These are phyloP conservation scores for Oligia fasciuncula DNA, from an alignment of 2,888 invertebrate genomes.

Conservation along the genomic window DNA sequence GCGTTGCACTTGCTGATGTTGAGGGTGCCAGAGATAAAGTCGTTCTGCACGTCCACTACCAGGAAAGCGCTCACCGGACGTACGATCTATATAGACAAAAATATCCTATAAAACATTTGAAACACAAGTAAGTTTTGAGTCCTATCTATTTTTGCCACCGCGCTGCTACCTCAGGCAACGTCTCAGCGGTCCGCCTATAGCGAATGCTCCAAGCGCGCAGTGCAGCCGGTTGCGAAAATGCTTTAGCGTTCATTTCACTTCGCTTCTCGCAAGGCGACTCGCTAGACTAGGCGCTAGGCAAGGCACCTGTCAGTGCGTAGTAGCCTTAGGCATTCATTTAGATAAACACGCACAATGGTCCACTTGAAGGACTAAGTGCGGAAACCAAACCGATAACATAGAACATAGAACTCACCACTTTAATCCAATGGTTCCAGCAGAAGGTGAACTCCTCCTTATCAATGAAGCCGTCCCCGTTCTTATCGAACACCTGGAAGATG, in stretches of 20 bases:
- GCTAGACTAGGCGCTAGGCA: no score
- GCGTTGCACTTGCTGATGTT: constrained; percentile 98
- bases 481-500: constrained; percentile 95
- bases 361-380: no score
- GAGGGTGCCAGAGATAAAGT: constrained; percentile 98
- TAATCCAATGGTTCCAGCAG: constrained; percentile 98
- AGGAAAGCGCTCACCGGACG: constrained; percentile 96
- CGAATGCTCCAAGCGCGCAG: no score
- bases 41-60: constrained; percentile 99
- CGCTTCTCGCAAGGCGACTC: no score
- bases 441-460: constrained; percentile 95
- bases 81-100: constrained; percentile 91
- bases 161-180: no score
- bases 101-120: not conserved
- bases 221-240: no score
- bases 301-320: no score
- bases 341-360: no score
- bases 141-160: not conserved
- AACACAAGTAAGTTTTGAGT: not conserved
- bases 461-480: constrained; percentile 93
- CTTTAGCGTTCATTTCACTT: no score
- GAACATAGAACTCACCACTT: constrained; percentile 88
- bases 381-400: no score
- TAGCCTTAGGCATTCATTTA: no score
- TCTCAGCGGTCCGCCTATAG: no score